phyloP scores from a whole-genome alignment of 2,888 invertebrate genomes.

The Buathra laborator region DNA sequence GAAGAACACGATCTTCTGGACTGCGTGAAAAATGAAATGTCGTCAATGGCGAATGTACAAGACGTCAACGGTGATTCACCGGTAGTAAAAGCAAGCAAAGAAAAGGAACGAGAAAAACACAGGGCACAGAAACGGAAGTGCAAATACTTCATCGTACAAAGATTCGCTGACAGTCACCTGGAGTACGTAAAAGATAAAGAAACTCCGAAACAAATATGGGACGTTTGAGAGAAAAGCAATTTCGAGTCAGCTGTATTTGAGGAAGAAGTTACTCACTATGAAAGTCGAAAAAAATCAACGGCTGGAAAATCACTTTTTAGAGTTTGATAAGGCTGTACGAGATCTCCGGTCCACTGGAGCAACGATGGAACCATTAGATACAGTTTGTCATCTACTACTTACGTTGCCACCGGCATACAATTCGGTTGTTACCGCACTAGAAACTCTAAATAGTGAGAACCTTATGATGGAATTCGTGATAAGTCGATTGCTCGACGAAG shows the following conservation, averaged over 20 bases:
- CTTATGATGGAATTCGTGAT: background rate
- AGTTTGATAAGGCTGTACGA: constrained; percentile 72
- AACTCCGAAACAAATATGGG: constrained; percentile 73
- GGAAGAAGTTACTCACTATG: constrained; percentile 71
- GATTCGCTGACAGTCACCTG: constrained; percentile 74
- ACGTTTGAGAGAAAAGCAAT: constrained; percentile 73
- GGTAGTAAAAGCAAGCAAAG: constrained; percentile 2
- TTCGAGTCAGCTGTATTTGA: constrained; percentile 73
- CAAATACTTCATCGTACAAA: constrained; percentile 72
- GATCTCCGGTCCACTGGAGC: constrained; percentile 71
- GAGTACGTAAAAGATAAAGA: constrained; percentile 74
- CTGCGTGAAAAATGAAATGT: background rate
- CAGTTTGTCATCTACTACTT: constrained; percentile 72
- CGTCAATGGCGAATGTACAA: background rate
- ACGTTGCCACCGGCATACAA: constrained; percentile 72
- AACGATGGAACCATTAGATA: constrained; percentile 64
- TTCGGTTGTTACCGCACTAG: constrained; percentile 71
- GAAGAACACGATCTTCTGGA: constrained; percentile 53
- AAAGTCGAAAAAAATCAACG: constrained; percentile 56
- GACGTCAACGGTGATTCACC: background rate
- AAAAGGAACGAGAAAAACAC: constrained; percentile 18
- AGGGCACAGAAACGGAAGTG: constrained; percentile 67
- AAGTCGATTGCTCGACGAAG: background rate
- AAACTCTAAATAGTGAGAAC: constrained; percentile 41
- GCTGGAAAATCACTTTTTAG: constrained; percentile 67